A percentile compares a stretch with the other conserved stretches of the same genome.
These are phyloP conservation scores for Rotaria sp. DNA, from an alignment of 2,888 invertebrate species.

Conservation along the genomic window DNA sequence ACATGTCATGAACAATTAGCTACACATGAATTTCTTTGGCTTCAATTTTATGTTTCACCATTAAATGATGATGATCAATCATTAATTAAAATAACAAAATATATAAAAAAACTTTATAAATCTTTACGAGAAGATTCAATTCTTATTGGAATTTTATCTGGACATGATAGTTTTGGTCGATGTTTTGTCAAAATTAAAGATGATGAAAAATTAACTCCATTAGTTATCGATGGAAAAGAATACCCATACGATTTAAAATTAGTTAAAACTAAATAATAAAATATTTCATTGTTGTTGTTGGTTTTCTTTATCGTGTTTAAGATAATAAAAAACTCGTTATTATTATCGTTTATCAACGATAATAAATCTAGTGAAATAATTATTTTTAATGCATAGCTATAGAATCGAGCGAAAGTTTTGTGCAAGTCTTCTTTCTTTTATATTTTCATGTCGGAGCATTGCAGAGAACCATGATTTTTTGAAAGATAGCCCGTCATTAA, in stretches of 20 bases:
- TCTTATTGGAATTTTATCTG: not conserved
- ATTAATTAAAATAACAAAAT: not conserved
- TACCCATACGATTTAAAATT: slow-evolving; percentile 3
- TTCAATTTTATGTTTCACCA: not conserved
- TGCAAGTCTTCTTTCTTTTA: too few species aligned
- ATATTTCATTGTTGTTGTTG: not conserved
- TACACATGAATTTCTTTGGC: not conserved
- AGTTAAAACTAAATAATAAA: not conserved
- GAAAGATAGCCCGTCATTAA: too few species aligned
- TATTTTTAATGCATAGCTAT: too few species aligned
- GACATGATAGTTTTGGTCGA: not conserved
- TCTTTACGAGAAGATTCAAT: not conserved
- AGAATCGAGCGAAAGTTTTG: too few species aligned
- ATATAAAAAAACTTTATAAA: not conserved
- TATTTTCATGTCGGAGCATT: too few species aligned
- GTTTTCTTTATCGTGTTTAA: not conserved
- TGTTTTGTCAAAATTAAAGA: not conserved
- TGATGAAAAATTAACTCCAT: not conserved
- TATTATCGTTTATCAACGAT: not conserved
- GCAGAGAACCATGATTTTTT: too few species aligned
- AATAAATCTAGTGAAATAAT: not conserved
- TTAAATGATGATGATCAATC: not conserved
- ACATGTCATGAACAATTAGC: not conserved
- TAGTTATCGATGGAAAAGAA: not conserved
- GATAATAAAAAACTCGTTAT: not conserved